These are phyloP conservation scores for Paragorgia papillata DNA, from an alignment of 92 coral and sea anemone species.

Conservation along the genomic window DNA sequence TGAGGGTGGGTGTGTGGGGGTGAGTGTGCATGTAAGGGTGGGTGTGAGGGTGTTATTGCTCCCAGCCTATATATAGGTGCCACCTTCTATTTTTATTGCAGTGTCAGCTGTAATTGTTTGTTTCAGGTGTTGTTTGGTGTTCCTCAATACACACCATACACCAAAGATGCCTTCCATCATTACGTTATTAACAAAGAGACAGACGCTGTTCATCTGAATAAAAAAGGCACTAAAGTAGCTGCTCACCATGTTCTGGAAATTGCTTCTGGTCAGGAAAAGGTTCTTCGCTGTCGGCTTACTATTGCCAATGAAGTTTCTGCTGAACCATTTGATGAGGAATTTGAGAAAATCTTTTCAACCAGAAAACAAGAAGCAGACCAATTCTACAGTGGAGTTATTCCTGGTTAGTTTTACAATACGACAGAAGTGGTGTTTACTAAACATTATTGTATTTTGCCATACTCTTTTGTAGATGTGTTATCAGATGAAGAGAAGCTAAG, in stretches of 20 bases:
- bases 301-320: constrained; percentile 65
- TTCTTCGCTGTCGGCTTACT: constrained; percentile 74
- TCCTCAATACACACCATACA: constrained; percentile 79
- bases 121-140: constrained; percentile 62
- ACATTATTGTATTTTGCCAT: no score
- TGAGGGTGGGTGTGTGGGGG: no score
- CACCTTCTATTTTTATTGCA: no score
- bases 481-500: constrained; percentile 68
- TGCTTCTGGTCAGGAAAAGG: constrained; percentile 68
- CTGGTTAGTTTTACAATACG: constrained; percentile 56
- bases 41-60: no score
- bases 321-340: constrained; percentile 74
- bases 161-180: constrained; percentile 97
- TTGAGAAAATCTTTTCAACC: constrained; percentile 67
- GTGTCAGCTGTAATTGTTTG: no score
- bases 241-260: constrained; percentile 76
- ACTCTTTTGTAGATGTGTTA: constrained; percentile 49
- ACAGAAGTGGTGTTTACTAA: no score
- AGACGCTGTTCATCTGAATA: constrained; percentile 76
- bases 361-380: constrained; percentile 82
- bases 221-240: constrained; percentile 83
- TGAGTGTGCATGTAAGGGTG: no score
- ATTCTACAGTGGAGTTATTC: constrained; percentile 78
- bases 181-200: constrained; percentile 74
- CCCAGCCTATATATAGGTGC: no score